These are phyloP conservation scores for Eriocheir sinensis DNA, from an alignment of 1,140 invertebrate species.

Conservation along the genomic window DNA sequence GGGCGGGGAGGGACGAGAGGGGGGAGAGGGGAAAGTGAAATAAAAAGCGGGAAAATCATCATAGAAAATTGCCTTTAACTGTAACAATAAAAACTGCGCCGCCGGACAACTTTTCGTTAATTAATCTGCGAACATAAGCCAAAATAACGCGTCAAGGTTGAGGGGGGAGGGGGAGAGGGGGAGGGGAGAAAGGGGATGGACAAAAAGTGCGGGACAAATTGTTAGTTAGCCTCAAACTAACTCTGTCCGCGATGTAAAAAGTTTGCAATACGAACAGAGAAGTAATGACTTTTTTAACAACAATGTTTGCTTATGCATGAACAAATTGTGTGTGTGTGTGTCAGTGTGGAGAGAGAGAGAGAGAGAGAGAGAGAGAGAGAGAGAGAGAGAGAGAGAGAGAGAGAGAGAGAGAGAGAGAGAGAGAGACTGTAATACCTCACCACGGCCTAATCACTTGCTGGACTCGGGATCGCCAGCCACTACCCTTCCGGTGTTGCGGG, in stretches of 20 bases:
- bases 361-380: too few relatives aligned
- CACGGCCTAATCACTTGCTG: too few relatives aligned
- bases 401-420: too few relatives aligned
- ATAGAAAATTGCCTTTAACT: background rate
- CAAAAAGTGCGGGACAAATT: too few relatives aligned
- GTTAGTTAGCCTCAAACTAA: background rate
- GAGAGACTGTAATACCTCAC: too few relatives aligned
- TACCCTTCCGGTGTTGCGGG: too few relatives aligned
- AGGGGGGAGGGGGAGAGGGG: background rate
- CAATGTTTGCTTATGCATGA: background rate
- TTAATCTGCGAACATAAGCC: background rate
- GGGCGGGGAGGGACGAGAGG: too few relatives aligned
- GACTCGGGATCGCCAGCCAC: too few relatives aligned
- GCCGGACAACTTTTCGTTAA: background rate
- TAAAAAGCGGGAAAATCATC: background rate
- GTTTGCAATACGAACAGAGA: background rate
- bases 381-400: too few relatives aligned
- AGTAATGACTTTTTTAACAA: background rate
- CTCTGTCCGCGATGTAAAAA: background rate
- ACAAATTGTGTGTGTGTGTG: background rate
- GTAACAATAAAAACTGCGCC: background rate
- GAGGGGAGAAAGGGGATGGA: too few relatives aligned
- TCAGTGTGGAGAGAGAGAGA: too few relatives aligned
- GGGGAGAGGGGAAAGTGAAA: background rate
- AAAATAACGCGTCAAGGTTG: background rate